Evolutionary conservation across 2,797 vertebrate genomes (phyloP).

Genomic region (Otolemur crassicaudatus): DNA sequence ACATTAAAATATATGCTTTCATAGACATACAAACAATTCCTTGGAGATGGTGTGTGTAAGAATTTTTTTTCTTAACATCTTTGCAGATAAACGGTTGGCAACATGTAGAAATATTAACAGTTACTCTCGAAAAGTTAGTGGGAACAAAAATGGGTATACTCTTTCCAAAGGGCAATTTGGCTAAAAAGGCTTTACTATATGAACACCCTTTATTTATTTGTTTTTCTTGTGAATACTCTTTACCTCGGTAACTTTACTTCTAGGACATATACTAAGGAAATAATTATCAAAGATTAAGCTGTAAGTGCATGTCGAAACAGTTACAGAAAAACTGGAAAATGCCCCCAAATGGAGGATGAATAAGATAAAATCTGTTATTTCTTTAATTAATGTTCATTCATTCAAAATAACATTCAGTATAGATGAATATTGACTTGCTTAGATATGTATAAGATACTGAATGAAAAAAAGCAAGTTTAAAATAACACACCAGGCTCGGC

Average conservation of each 20-base stretch:
- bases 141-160: constrained; percentile 15
- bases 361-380: constrained; percentile 22
- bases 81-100: neutral
- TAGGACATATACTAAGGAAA: neutral
- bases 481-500: neutral
- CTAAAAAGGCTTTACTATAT: neutral
- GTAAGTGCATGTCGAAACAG: neutral
- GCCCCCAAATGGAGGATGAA: neutral
- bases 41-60: neutral
- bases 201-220: neutral
- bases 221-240: neutral
- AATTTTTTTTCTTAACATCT: neutral
- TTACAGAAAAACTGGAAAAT: neutral
- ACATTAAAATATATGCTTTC: constrained; percentile 49
- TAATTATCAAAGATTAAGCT: constrained; percentile 1
- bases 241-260: neutral
- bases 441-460: constrained; percentile 10
- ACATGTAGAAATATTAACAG: neutral
- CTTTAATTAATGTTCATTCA: neutral
- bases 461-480: neutral
- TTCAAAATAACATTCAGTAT: constrained; percentile 15
- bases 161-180: constrained; percentile 36
- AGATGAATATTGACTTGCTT: constrained; percentile 10
- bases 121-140: neutral
- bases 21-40: neutral